phyloP scores from a whole-genome alignment of 2,888 invertebrate species.

The Thereva unica region DNA sequence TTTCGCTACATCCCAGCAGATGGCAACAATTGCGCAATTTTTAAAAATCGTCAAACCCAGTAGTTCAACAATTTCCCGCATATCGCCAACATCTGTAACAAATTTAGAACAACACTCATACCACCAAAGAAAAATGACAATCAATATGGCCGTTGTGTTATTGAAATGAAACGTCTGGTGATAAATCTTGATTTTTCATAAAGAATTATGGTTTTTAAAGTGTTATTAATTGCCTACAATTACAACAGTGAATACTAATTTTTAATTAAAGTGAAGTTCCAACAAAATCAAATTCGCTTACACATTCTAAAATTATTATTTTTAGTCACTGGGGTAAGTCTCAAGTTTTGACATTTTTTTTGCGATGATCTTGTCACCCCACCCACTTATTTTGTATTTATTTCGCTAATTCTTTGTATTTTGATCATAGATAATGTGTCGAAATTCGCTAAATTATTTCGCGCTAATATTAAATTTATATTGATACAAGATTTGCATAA shows the following conservation, averaged over 20 bases:
- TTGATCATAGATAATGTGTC: neutral
- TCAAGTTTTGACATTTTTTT: constrained; percentile 19
- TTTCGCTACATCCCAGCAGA: too few species aligned
- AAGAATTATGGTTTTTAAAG: constrained; percentile 33
- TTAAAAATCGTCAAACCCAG: neutral
- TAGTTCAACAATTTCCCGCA: neutral
- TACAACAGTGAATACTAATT: constrained; percentile 24
- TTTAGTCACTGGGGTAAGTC: constrained; percentile 6
- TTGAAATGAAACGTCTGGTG: constrained; percentile 37
- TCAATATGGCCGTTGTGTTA: constrained; percentile 41
- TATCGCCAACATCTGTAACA: neutral
- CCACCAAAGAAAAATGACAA: constrained; percentile 24
- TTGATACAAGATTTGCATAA: too few species aligned
- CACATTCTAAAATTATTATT: too few species aligned
- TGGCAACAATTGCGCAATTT: too few species aligned
- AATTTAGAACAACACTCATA: constrained; percentile 9
- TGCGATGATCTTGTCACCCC: constrained; percentile 40
- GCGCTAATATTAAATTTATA: neutral
- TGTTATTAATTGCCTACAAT: constrained; percentile 4
- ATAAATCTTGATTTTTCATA: constrained; percentile 32
- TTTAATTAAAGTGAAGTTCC: constrained; percentile 5
- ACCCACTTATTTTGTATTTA: constrained; percentile 31
- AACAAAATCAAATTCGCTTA: constrained; percentile 17
- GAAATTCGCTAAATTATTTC: neutral
- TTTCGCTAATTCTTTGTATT: constrained; percentile 6